Conservation (phyloP, 2,888 invertebrate genomes). For the Trisateles emortualis region DNA sequence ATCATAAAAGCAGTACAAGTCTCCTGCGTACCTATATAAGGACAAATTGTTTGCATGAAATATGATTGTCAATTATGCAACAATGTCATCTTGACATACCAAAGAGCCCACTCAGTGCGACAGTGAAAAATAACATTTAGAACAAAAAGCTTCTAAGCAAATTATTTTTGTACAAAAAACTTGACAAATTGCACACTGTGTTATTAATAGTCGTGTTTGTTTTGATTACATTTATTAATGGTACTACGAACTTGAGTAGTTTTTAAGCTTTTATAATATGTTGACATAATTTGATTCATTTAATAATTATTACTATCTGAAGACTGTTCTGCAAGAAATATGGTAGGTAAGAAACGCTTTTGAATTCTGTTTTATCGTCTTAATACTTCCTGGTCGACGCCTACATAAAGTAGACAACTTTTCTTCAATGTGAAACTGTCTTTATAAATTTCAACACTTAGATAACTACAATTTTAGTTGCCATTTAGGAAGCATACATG, state of each 20-base stretch:
- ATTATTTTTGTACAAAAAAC: slow-evolving; percentile 27
- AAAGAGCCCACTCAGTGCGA: neutral
- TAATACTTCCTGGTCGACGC: too few relatives aligned
- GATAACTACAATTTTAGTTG: too few relatives aligned
- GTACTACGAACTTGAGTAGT: neutral
- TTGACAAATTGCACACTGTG: slow-evolving; percentile 9
- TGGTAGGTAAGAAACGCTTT: too few relatives aligned
- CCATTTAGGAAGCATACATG: too few relatives aligned
- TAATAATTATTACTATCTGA: too few relatives aligned
- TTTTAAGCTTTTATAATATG: slow-evolving; percentile 6
- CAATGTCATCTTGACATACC: slow-evolving; percentile 4
- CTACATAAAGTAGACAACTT: too few relatives aligned
- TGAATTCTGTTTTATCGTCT: too few relatives aligned
- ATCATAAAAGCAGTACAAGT: neutral
- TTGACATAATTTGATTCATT: neutral
- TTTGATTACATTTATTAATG: slow-evolving; percentile 23
- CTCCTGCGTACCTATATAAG: neutral
- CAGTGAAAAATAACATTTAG: slow-evolving; percentile 7
- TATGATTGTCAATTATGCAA: slow-evolving; percentile 6
- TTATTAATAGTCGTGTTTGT: slow-evolving; percentile 18
- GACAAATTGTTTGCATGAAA: slow-evolving; percentile 3
- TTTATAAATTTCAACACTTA: too few relatives aligned
- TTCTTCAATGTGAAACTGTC: too few relatives aligned
- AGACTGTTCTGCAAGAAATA: too few relatives aligned
- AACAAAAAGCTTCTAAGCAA: slow-evolving; percentile 6